A percentile compares a stretch with the other conserved stretches of the same genome.
Conservation (phyloP, 2,888 invertebrate genomes). For the Nematopogon swammerdamellus region DNA sequence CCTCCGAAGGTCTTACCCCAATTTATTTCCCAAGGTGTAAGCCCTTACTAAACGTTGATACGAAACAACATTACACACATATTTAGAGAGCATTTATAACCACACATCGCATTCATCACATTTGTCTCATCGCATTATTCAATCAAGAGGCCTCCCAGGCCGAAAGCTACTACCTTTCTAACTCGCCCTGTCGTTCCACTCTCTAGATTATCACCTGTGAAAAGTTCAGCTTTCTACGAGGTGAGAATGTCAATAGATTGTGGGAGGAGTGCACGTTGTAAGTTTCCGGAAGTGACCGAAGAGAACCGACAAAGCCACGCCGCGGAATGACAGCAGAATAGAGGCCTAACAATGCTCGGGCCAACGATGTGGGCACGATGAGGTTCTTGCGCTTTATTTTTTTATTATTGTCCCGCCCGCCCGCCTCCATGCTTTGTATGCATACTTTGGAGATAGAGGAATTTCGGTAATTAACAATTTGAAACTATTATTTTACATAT, state of each 20-base stretch:
- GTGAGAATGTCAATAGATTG: no score
- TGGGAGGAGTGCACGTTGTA: no score
- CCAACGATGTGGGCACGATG: background rate
- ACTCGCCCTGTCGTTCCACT: no score
- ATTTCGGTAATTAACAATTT: no score
- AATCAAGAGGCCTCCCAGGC: slow-evolving; percentile 28
- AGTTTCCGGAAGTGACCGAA: background rate
- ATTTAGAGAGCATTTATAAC: slow-evolving; percentile 30
- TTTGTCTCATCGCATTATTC: slow-evolving; percentile 32
- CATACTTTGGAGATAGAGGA: no score
- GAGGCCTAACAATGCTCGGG: background rate
- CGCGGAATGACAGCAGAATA: background rate
- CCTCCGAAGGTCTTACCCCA: no score
- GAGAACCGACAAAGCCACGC: background rate
- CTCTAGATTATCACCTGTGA: no score
- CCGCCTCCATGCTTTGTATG: no score
- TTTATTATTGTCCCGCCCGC: no score
- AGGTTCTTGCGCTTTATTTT: background rate
- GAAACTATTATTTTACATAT: no score
- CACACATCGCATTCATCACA: slow-evolving; percentile 25
- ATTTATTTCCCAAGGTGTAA: slow-evolving; percentile 16
- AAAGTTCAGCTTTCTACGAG: no score
- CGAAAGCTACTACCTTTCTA: slow-evolving; percentile 37
- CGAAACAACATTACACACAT: slow-evolving; percentile 19
- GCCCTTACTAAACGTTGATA: slow-evolving; percentile 10